A percentile compares a stretch with the other conserved stretches of the same genome.
Conservation (phyloP, 2,888 invertebrate genomes). For the Hetaerina titia region DNA sequence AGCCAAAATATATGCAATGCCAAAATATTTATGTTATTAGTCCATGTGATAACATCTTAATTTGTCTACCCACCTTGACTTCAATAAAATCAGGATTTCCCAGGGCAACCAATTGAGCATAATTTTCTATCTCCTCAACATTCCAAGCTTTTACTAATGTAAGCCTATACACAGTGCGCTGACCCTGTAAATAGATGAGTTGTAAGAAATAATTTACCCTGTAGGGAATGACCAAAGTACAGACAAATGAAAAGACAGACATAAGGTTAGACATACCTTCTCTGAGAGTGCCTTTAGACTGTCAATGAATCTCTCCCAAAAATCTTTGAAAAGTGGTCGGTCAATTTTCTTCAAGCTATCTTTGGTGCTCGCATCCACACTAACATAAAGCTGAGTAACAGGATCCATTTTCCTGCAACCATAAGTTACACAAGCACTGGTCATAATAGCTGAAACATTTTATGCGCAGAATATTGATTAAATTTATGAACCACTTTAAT, state of each 20-base stretch:
- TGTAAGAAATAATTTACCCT: conserved; percentile 39
- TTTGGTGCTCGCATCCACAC: conserved; percentile 81
- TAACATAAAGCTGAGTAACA: conserved; percentile 81
- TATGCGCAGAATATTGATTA: too few relatives aligned
- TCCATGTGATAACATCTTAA: neutral
- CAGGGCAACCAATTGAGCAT: conserved; percentile 78
- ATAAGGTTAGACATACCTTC: conserved; percentile 74
- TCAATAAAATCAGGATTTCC: conserved; percentile 82
- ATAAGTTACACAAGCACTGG: neutral
- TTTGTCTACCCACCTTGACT: conserved; percentile 77
- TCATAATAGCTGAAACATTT: too few relatives aligned
- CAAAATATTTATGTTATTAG: too few relatives aligned
- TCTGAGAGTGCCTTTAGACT: conserved; percentile 78
- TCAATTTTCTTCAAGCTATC: conserved; percentile 81
- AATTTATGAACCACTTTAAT: too few relatives aligned
- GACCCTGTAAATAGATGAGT: conserved; percentile 75
- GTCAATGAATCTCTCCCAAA: conserved; percentile 80
- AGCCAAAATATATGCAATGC: too few relatives aligned
- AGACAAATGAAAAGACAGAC: neutral
- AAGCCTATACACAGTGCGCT: conserved; percentile 81
- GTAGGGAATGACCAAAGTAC: neutral
- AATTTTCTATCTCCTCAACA: conserved; percentile 79
- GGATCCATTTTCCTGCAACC: conserved; percentile 75
- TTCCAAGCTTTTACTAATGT: conserved; percentile 81
- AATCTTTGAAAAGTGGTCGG: conserved; percentile 80